Base-by-base conservation (phyloP, 2,797 vertebrate genomes). In the Allenopithecus nigroviridis region DNA sequence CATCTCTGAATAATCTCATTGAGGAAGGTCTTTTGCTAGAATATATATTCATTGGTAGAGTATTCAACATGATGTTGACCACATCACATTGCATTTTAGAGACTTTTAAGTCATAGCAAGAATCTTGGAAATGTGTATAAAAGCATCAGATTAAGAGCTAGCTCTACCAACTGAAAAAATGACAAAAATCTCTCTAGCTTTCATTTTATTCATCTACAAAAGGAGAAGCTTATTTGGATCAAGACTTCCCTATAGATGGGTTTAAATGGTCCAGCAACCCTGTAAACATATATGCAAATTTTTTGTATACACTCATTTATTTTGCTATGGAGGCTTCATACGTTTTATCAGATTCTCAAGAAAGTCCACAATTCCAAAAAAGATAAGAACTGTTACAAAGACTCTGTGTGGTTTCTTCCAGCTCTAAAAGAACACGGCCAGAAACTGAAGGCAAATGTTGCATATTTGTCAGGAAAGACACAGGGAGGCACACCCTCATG, bases 401-500 rank as follows among this genome's bases (percentile, higher is more conserved):
- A 36, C 36, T 39, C 30, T 33, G 14, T 2, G 13, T 57, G 26
- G 33, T 9, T 74, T n/a, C 26, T 70, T 46, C 57, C 75, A 91
- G 41, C 64, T 78, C 28, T 70, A 5, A 53, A 70, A 26, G 7
- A 5, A 26, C 10, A 21, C 41, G 94, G 22, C 64, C 1, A 1
- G 19, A 14, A 30, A 50, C 33, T 5, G 21, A 90, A 43, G 28
- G 41, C 0, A 70, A 76, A 78, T 30, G 12, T 3, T n/a, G 30
- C 26, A 53, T 0, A 11, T 33, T 7, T 13, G 19, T 14, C 17
- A 84, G 8, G 36, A 85, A 33, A 50, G 75, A 64, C 64, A 79
- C 10, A 72, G 33, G 53, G 17, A 68, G 22, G 4, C 4, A 16
- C 2, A 8, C 3, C 19, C 2, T 59, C 22, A 0, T 0, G 1